Conservation (phyloP, 1,140 invertebrate genomes). For the Dolichoris vasculosae region DNA sequence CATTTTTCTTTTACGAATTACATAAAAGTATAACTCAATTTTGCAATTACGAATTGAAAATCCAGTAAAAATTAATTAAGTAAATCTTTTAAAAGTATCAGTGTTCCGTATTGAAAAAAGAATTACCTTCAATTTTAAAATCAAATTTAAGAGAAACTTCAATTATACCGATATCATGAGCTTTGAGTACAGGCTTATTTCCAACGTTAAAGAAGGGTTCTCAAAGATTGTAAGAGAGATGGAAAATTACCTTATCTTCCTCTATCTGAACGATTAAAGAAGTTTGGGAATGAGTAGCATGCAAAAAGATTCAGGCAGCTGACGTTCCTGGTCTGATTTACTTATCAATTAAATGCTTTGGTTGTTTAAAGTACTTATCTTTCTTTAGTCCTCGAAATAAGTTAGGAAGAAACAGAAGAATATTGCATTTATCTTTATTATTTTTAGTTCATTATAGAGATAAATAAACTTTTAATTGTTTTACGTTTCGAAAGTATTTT, state of each 20-base stretch:
- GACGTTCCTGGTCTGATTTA: background rate
- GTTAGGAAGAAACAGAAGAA: background rate
- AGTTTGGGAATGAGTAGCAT: background rate
- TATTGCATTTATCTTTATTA: background rate
- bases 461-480: background rate
- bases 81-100: too few species aligned
- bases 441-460: background rate
- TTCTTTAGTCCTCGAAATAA: background rate
- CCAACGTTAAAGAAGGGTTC: background rate
- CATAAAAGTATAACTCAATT: too few species aligned
- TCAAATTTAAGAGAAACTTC: constrained; percentile 18
- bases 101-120: too few species aligned
- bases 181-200: constrained; percentile 8
- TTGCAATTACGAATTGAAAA: too few species aligned
- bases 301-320: background rate
- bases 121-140: background rate
- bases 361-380: constrained; percentile 11
- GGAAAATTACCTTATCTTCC: background rate
- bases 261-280: background rate
- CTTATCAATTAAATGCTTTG: constrained; percentile 8
- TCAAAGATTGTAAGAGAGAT: background rate
- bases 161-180: constrained; percentile 2
- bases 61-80: too few species aligned
- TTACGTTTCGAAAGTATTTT: too few species aligned
- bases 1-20: too few species aligned